Evolutionary conservation across 2,797 vertebrate species (phyloP), one percentile per base, ranked within the genome.

Genomic region (Hemitrygon akajei): DNA sequence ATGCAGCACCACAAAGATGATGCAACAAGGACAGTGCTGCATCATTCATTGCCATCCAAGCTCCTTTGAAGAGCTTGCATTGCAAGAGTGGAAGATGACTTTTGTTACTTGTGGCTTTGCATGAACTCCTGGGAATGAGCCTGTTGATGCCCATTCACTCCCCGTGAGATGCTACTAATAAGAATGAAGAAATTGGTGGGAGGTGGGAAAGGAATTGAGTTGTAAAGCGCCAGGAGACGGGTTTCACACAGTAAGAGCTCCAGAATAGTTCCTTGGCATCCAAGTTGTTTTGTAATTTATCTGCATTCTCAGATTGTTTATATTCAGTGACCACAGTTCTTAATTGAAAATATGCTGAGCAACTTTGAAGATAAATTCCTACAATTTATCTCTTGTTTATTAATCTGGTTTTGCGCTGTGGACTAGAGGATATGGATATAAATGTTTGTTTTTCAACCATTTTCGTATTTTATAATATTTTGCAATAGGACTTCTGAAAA

Each of bases 141-240:
- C 82, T 86, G 16, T 12, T 89, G 60, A 69, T 37, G 34, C 30
- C 63, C 16, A 34, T 89, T 89, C 86, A 89, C 37, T 25, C 18
- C 16, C 60, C 34, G 0, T 11, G 86, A 89, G 63, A 34, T 18
- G 14, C 0, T 60, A 87, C 58, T 87, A n/a, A 89, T 20, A 69
- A n/a, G 86, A 69, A 69, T 37, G 86, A 69, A 69, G 86, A 34
- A n/a, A 89, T 69, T 66, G 86, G 66, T 69, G 86, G n/a, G 86
- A 34, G 60, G 66, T 37, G 16, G 60, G 60, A 60, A 9, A 12
- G 63, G 56, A 60, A 34, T 63, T 58, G n/a, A 58, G 14, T 63
- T 87, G 14, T 1, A 87, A 63, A n/a, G n/a, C 63, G 37, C 22
- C 71, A 73, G 5, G 37, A 66, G n/a, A 1, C 1, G 18, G n/a